Evolutionary conservation across 2,888 invertebrate genomes (phyloP), one percentile per base, ranked within the genome.

Genomic region (Diaphora mendica): DNA sequence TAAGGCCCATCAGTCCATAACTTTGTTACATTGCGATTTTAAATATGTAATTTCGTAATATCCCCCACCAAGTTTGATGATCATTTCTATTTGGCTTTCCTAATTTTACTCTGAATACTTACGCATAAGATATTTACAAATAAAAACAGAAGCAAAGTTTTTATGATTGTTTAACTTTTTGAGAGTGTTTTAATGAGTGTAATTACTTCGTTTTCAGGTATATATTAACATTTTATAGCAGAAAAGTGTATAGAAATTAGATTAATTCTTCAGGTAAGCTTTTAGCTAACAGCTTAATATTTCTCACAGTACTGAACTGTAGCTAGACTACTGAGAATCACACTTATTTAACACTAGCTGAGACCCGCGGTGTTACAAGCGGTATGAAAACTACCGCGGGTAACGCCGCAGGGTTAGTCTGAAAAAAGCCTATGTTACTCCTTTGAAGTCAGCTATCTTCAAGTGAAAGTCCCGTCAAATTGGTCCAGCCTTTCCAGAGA

Each of bases 71-170:
- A 67, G 11, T 48, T 67, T 30, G 4, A 30, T 7, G 23, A 23
- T 33, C 30, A 67, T 7, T 48, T 67, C 3, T 44, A 9, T 66
- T 67, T 30, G 17, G 44, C 67, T 44, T 20, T 67, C 30, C 30
- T 67, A 20, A 67, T 67, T 67, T 67, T 11, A 67, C 30, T 66
- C 44, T 1, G 30, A 17, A 44, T 44, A 66, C 67, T 67, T 30
- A 30, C 30, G 30, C 17, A 44, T 30, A 44, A 67, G n/a, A 67
- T 44, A 44, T 44, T 44, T 20, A 30, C 26, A 44, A 44, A 44
- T 67, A 30, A 30, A 44, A 30, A 59, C 55, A 55, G 13, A 55
- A n/a, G n/a, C 15, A 11, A 66, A 44, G 42, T 66, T 44, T 39
- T 66, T 26, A 66, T 44, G 42, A 17, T 17, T 42, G 20, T 17